Conservation (phyloP, 2,888 invertebrate genomes). For the Myopa tessellatipennis region DNA sequence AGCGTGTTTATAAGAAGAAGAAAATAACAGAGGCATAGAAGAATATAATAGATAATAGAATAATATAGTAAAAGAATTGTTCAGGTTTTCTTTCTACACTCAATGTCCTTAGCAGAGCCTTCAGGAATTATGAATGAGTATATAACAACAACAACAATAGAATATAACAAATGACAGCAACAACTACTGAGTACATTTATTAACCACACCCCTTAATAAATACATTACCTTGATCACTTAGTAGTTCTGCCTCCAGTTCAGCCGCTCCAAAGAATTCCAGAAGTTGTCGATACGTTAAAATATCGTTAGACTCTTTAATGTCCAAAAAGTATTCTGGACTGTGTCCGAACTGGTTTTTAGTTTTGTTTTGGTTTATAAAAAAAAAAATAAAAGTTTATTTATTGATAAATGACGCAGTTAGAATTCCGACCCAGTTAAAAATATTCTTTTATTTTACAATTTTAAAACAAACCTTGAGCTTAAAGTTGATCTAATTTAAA, state of each 20-base stretch:
- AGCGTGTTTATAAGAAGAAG: too few species aligned
- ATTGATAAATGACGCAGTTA: too few species aligned
- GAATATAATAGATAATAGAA: background rate
- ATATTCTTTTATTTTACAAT: too few species aligned
- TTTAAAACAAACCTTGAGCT: too few species aligned
- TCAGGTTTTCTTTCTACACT: background rate
- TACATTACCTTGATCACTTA: slow-evolving; percentile 80
- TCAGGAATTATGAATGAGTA: too few species aligned
- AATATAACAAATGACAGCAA: background rate
- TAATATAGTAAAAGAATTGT: background rate
- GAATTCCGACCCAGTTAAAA: too few species aligned
- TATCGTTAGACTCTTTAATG: slow-evolving; percentile 70
- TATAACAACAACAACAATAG: background rate
- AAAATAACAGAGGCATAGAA: too few species aligned
- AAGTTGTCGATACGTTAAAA: slow-evolving; percentile 77
- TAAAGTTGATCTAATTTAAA: too few species aligned
- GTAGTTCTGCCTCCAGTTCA: slow-evolving; percentile 75
- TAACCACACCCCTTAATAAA: too few species aligned
- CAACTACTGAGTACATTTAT: slow-evolving; percentile 29
- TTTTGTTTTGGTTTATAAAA: background rate
- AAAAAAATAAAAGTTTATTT: background rate
- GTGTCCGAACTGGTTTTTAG: slow-evolving; percentile 74
- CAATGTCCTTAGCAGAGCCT: background rate
- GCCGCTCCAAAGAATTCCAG: slow-evolving; percentile 79
- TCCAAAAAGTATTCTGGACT: slow-evolving; percentile 84